A percentile compares a stretch with the other conserved stretches of the same genome.
Evolutionary conservation across 2,888 invertebrate genomes (phyloP).

Genomic region (Portevinia maculata): DNA sequence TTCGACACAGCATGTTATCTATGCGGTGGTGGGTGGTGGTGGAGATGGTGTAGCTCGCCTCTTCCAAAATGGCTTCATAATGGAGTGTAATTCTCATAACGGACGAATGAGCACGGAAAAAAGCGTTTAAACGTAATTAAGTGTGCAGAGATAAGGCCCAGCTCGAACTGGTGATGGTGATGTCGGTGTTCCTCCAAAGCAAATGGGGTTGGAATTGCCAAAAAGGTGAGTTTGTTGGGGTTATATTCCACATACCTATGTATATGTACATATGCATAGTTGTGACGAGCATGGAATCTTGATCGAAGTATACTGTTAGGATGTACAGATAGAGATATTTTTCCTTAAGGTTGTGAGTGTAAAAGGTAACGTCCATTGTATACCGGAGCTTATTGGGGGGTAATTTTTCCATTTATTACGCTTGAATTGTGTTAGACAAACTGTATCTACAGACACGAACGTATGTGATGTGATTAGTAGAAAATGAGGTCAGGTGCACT

Average conservation of each 20-base stretch:
- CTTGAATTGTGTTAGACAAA: conserved; percentile 65
- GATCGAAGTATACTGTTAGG: conserved; percentile 38
- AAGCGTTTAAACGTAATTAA: conserved; percentile 74
- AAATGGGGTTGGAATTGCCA: conserved; percentile 51
- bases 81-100: conserved; percentile 72
- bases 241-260: conserved; percentile 14
- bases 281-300: conserved; percentile 59
- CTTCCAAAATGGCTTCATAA: conserved; percentile 71
- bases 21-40: conserved; percentile 8
- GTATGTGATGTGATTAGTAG: conserved; percentile 49
- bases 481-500: conserved; percentile 3
- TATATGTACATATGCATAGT: background rate
- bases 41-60: conserved; percentile 11
- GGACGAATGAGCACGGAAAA: conserved; percentile 73
- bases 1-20: conserved; percentile 73
- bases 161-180: conserved; percentile 38
- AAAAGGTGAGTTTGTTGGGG: conserved; percentile 42
- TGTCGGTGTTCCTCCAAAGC: conserved; percentile 20
- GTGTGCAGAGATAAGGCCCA: conserved; percentile 72
- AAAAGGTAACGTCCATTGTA: conserved; percentile 41
- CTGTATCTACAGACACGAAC: conserved; percentile 23
- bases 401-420: conserved; percentile 69
- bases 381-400: conserved; percentile 57
- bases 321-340: conserved; percentile 26
- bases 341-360: background rate